Evolutionary conservation across 2,888 invertebrate genomes (phyloP), one percentile per base, ranked within the genome.

Genomic region (Trilocha varians): DNA sequence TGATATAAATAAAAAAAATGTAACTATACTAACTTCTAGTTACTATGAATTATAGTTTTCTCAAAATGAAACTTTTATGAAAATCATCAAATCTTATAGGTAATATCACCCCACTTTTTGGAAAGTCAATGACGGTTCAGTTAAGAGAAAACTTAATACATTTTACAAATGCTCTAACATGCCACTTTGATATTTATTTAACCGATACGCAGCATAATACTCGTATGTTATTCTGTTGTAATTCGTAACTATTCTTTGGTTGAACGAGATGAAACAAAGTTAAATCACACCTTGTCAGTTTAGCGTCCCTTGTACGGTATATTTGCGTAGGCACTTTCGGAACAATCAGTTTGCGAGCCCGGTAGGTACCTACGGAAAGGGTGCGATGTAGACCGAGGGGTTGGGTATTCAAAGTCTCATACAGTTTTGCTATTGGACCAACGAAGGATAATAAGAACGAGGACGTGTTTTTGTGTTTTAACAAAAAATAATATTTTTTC

Each of bases 311-410:
- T 49, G 45, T 49, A 57, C 38, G 32, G 33, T 14, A 53, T 52
- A 52, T 60, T 60, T 58, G 49, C 44, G 39, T 47, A 48, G 46
- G 59, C 53, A 62, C 55, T 56, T 58, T 47, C 44, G 41, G 51
- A 55, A 58, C 57, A 61, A 58, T 65, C 47, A 53, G 50, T 53
- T 52, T 49, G 55, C 50, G 50, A 38, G 25, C 54, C 47, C 41
- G 49, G 53, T 45, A 52, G 49, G 53, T 45, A 52, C 48, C 53
- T 48, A 55, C 55, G 53, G 51, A 52, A 53, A 55, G 55, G 53
- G 55, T 56, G 50, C 48, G 50, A 55, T 54, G 52, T 50, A 50
- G 47, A 48, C 41, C 39, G 51, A 43, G 43, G 36, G 38, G 43
- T 38, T 25, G 45, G 41, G 40, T 25, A 25, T 25, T 25, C 25